Evolutionary conservation across 2,113 vertebrate species (phyloP), one percentile per base, ranked within the genome.

Genomic region (Erythrocebus patas): DNA sequence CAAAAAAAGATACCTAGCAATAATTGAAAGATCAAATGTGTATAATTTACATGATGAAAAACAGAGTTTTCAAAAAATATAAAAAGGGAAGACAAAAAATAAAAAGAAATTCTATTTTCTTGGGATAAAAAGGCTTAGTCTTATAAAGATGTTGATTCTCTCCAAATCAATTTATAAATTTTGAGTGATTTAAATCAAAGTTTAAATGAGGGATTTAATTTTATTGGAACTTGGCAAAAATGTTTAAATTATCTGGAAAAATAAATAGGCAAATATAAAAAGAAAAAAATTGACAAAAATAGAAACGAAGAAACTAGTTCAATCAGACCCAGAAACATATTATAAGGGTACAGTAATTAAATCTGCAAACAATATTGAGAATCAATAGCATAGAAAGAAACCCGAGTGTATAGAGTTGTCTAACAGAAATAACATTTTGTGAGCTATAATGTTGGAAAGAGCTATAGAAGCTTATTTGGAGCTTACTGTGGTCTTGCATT

Each of bases 141-240:
- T 91, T 94, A 18, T 59, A 93, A 95, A 76, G 23, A 82, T 89
- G 59, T 73, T n/a, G 82, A 64, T 83, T 73, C 12, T 83, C 70
- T 94, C 16, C 32, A 94, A 96, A 87, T 79, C 59, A 89, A 48
- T 73, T 93, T 73, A 95, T 16, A 96, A 35, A 73, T 82, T 93
- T 73, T 76, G 5, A 55, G 9, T 78, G 12, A 96, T 66, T 95
- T 90, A 78, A 90, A 80, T 76, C 43, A 95, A 86, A 89, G 3
- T 57, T 32, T 22, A 22, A 75, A 32, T 64, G 27, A 66, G 9
- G 5, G 45, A 86, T 79, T 97, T 92, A 82, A 86, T 91, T 82
- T 95, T 92, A 9, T 66, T 48, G 20, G 48, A 89, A 78, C 1
- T 50, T 48, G 5, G 14, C 23, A 89, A 89, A 93, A 72, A 52